Evolutionary conservation across 2,113 vertebrate species (phyloP).

Genomic region (Malurus elegans): DNA sequence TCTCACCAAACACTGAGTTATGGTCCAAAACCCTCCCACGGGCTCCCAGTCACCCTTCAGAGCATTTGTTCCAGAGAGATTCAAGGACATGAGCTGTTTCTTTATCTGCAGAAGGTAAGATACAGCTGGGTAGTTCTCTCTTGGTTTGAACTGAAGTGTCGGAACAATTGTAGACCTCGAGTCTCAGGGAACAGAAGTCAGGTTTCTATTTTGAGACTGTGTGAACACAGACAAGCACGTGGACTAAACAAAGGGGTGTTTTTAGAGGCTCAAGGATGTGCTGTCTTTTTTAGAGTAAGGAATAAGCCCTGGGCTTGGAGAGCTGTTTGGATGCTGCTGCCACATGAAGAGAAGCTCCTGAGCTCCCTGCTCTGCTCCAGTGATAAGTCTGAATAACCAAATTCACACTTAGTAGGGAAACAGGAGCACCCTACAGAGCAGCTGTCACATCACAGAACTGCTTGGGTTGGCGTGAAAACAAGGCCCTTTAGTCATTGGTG

Average conservation of each 20-base stretch:
- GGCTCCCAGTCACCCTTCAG: slow-evolving; percentile 73
- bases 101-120: slow-evolving; percentile 79
- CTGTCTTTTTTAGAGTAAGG: neutral
- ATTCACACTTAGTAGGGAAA: neutral
- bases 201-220: neutral
- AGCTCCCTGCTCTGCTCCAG: neutral
- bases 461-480: neutral
- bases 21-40: slow-evolving; percentile 77
- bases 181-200: neutral
- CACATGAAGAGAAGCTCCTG: neutral
- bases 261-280: neutral
- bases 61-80: slow-evolving; percentile 76
- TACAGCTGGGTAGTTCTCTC: neutral
- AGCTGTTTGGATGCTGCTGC: neutral
- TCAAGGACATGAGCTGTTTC: slow-evolving; percentile 72
- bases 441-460: neutral
- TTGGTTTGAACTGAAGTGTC: neutral
- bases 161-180: neutral
- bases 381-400: neutral
- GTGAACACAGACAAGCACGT: neutral
- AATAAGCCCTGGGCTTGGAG: neutral
- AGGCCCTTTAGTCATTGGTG: neutral
- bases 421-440: neutral
- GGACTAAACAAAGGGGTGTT: neutral
- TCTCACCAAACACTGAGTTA: slow-evolving; percentile 79